These are phyloP conservation scores for Baryphthengus martii DNA, from an alignment of 2,113 vertebrate species.

Conservation along the genomic window DNA sequence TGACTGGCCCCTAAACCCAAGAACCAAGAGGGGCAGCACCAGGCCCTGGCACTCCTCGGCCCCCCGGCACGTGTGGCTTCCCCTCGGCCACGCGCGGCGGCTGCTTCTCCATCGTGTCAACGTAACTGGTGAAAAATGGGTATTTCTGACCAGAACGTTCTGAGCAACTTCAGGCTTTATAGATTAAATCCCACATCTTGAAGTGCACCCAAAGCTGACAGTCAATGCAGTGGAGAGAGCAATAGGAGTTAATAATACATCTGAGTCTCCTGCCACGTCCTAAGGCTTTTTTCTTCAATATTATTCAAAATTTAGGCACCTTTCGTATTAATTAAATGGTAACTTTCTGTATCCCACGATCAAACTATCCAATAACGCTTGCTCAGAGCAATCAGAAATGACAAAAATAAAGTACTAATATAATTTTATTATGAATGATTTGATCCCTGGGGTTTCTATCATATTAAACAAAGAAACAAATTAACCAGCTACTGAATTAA, in stretches of 20 bases:
- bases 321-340: conserved; percentile 66
- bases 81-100: accelerated
- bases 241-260: conserved; percentile 39
- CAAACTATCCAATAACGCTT: conserved; percentile 60
- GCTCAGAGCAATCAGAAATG: conserved; percentile 59
- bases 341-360: conserved; percentile 53
- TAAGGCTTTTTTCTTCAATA: conserved; percentile 49
- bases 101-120: accelerated
- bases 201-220: conserved; percentile 22
- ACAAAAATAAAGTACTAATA: conserved; percentile 66
- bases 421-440: conserved; percentile 66
- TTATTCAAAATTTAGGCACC: conserved; percentile 62
- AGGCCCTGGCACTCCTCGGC: neutral
- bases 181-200: neutral
- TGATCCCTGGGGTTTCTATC: conserved; percentile 64
- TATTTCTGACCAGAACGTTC: neutral
- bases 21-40: neutral
- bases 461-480: conserved; percentile 70
- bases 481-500: conserved; percentile 63
- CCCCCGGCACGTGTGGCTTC: accelerated
- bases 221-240: neutral
- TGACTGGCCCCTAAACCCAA: neutral
- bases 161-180: neutral
- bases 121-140: neutral
- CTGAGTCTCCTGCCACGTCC: conserved; percentile 8